phyloP scores from a whole-genome alignment of 2,113 vertebrate genomes.

The Phylloscopus trochilus region DNA sequence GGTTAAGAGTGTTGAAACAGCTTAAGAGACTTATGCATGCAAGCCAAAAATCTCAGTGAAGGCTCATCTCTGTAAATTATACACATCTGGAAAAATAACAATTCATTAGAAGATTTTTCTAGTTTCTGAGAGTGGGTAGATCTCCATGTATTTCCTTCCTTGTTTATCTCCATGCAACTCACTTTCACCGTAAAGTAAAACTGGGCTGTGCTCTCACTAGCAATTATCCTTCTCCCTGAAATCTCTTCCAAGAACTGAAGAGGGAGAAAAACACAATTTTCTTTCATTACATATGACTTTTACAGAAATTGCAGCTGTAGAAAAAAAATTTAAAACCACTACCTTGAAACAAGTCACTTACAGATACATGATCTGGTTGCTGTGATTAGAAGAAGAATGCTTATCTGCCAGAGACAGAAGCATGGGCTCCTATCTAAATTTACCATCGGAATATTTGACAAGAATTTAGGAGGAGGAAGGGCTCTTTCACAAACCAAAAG shows the following conservation, averaged over 20 bases:
- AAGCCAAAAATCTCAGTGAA: constrained; percentile 4
- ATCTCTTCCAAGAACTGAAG: not conserved
- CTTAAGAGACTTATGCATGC: not conserved
- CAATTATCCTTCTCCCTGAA: constrained; percentile 20
- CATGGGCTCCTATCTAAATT: not conserved
- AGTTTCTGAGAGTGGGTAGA: not conserved
- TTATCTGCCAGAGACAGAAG: not conserved
- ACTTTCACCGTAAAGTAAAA: not conserved
- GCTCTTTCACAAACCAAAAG: not conserved
- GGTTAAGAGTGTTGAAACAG: not conserved
- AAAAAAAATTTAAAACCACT: not conserved
- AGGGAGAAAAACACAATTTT: constrained; percentile 40
- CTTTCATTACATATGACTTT: constrained; percentile 26
- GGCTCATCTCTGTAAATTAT: not conserved
- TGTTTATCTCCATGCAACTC: constrained; percentile 18
- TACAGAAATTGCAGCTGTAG: constrained; percentile 1
- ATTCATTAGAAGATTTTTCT: not conserved
- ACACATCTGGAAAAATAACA: not conserved
- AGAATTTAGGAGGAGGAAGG: not conserved
- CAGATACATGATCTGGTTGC: not conserved
- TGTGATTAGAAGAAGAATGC: not conserved
- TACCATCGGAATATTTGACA: not conserved
- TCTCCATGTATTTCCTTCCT: not conserved
- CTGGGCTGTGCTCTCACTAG: constrained; percentile 1
- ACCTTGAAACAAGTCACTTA: not conserved